These are phyloP conservation scores for Clavelina lepadiformis DNA, from an alignment of 23 tunicate species.

Conservation along the genomic window DNA sequence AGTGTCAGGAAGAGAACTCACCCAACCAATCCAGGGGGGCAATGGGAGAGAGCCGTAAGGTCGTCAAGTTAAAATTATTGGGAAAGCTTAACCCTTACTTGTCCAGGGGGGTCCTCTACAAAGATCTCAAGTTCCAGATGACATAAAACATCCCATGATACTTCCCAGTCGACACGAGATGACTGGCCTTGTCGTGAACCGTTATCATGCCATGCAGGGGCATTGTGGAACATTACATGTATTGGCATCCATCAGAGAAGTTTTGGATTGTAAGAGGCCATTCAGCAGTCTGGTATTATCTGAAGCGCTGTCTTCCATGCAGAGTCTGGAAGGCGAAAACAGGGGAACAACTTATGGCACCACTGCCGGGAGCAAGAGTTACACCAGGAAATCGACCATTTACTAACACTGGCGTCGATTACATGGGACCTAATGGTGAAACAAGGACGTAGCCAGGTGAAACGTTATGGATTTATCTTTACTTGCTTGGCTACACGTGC, in stretches of 20 bases:
- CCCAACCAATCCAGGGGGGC: too few relatives aligned
- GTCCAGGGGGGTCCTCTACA: slow-evolving; percentile 29
- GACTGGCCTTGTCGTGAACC: slow-evolving; percentile 1
- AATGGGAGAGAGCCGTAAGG: too few relatives aligned
- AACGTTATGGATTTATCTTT: slow-evolving; percentile 38
- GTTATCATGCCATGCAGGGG: slow-evolving; percentile 18
- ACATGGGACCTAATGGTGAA: slow-evolving; percentile 24
- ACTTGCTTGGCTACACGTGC: slow-evolving; percentile 42
- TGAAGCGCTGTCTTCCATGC: slow-evolving; percentile 7
- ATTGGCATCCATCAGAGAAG: slow-evolving; percentile 7
- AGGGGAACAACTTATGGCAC: slow-evolving; percentile 39
- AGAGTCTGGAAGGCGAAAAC: slow-evolving; percentile 25
- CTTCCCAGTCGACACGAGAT: slow-evolving; percentile 8
- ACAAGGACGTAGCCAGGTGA: slow-evolving; percentile 19
- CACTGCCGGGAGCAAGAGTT: slow-evolving; percentile 18
- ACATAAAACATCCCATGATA: slow-evolving; percentile 14
- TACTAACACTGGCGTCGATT: slow-evolving; percentile 3
- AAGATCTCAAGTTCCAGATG: neutral
- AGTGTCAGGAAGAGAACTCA: too few relatives aligned
- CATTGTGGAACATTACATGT: slow-evolving; percentile 34
- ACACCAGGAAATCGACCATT: slow-evolving; percentile 21
- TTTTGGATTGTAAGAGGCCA: slow-evolving; percentile 28
- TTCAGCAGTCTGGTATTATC: neutral
- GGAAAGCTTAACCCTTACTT: too few relatives aligned
- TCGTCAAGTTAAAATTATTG: too few relatives aligned